Percentiles rank a stretch among this genome's conserved stretches.
Conservation (phyloP, 2,888 invertebrate genomes). For the Pristionchus fissidentatus region DNA sequence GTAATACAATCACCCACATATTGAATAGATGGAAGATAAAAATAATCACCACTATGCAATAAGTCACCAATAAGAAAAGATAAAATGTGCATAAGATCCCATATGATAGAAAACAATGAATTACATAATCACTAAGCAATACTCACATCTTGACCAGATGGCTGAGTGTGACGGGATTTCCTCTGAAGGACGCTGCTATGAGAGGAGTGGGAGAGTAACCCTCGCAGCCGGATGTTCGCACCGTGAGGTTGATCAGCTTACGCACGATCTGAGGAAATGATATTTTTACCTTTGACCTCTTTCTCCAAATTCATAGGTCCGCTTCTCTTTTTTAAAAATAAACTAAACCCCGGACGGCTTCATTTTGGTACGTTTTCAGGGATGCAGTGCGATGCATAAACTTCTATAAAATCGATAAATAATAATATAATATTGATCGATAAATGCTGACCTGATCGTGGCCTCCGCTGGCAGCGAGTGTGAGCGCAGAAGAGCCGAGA, state of each 20-base stretch:
- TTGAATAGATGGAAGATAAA: too few relatives aligned
- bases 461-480: conserved; percentile 61
- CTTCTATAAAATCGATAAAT: not conserved
- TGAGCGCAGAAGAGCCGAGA: conserved; percentile 62
- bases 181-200: conserved; percentile 66
- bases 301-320: too few relatives aligned
- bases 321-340: too few relatives aligned
- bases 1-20: too few relatives aligned
- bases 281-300: not conserved
- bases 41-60: too few relatives aligned
- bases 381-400: too few relatives aligned
- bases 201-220: conserved; percentile 60
- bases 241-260: conserved; percentile 55
- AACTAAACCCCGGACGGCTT: too few relatives aligned
- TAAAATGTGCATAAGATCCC: not conserved
- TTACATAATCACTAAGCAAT: too few relatives aligned
- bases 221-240: conserved; percentile 48
- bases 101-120: too few relatives aligned
- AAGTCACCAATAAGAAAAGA: too few relatives aligned
- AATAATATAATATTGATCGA: not conserved
- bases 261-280: conserved; percentile 49
- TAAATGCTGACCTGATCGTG: conserved; percentile 55
- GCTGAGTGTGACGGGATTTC: conserved; percentile 50
- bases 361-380: too few relatives aligned
- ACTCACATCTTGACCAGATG: conserved; percentile 43